Percentiles rank a stretch among this genome's conserved stretches.
phyloP scores from a whole-genome alignment of 92 coral and sea anemone genomes.

The Epizoanthus rinbou region DNA sequence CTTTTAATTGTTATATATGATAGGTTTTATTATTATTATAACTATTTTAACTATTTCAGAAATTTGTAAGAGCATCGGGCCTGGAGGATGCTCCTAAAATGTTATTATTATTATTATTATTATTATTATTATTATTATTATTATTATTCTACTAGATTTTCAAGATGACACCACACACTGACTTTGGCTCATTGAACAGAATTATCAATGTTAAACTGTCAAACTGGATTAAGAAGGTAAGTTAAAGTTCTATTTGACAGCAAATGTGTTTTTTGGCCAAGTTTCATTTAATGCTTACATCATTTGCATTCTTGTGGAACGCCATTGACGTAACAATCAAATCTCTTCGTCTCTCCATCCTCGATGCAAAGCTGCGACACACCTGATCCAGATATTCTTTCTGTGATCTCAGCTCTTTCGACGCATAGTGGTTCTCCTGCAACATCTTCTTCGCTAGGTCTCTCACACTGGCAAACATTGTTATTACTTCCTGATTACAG shows the following conservation, averaged over 20 bases:
- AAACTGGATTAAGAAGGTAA: no score
- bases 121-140: no score
- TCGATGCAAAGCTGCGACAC: constrained; percentile 91
- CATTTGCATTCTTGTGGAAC: constrained; percentile 82
- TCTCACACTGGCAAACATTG: constrained; percentile 81
- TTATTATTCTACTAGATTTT: no score
- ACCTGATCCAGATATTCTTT: constrained; percentile 85
- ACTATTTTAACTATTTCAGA: no score
- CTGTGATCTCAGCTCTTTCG: constrained; percentile 64
- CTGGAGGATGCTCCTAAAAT: no score
- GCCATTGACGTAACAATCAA: constrained; percentile 69
- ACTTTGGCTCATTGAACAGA: neutral
- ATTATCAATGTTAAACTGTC: no score
- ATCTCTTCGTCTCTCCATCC: constrained; percentile 92
- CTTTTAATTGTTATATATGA: no score
- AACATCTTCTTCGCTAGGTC: constrained; percentile 92
- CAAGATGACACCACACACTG: neutral
- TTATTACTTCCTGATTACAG: constrained; percentile 73
- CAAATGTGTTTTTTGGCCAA: neutral
- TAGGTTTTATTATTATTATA: no score
- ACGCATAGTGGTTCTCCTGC: constrained; percentile 88
- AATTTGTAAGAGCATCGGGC: no score
- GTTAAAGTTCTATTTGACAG: neutral
- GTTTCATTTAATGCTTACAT: constrained; percentile 48
- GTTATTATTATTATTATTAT: no score